Evolutionary conservation across 2,797 vertebrate genomes (phyloP), one percentile per base, ranked within the genome.

Genomic region (Eurystomus glaucurus): DNA sequence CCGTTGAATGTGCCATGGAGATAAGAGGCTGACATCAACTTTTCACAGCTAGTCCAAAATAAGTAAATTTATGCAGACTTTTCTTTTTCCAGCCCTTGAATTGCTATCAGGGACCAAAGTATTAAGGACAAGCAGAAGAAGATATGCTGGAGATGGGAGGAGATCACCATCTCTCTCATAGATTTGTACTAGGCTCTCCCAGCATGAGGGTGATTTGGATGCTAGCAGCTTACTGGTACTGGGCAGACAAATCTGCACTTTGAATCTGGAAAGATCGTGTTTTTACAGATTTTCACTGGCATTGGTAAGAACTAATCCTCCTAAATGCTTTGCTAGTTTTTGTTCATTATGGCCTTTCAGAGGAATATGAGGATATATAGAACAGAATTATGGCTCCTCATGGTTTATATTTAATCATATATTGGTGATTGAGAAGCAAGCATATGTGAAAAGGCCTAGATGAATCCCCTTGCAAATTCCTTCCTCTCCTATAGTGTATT

Each of bases 351-450:
- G 41, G 29, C 58, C 25, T 96, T 91, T 93, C 82, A 81, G 72
- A 84, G 41, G n/a, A 79, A 37, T 65, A n/a, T 2, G 15, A 90
- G 60, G 46, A 68, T 79, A 84, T 8, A 0, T 31, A 37, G 72
- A 94, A 87, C 7, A 23, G 58, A 84, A 35, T 92, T 88, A 74
- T 11, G 52, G 58, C 58, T 95, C 46, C 80, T 96, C 29, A 3
- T 65, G 45, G 19, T 88, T 95, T 93, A 80, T 90, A 66, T 95
- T 94, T 94, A 93, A 87, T 70, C 60, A 45, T 72, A 43, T 88
- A 75, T 77, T 68, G 66, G 75, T 92, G 88, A 95, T 97, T 95
- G 86, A 97, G 90, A 93, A 89, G 39, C 51, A 89, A 93, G 39
- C 54, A 65, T 79, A 61, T 58, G 77, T 26, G 6, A 87, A 85